These are phyloP conservation scores for Pteropus alecto DNA, from an alignment of 2,113 vertebrate genomes.

Conservation along the genomic window DNA sequence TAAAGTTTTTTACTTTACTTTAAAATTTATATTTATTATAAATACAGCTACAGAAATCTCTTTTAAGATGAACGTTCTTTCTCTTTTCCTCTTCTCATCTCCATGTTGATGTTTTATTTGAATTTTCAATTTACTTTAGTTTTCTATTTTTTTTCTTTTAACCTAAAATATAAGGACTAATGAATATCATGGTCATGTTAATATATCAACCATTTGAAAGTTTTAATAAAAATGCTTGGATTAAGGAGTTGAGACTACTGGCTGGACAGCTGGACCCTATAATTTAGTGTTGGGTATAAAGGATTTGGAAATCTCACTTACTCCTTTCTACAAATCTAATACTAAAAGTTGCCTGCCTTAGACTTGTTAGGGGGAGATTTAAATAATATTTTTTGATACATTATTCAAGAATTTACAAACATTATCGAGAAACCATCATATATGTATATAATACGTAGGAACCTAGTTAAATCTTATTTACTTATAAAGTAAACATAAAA, in stretches of 20 bases:
- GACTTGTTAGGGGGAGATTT: not conserved
- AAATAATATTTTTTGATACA: not conserved
- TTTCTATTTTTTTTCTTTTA: not conserved
- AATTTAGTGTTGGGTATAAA: not conserved
- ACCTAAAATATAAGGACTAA: not conserved
- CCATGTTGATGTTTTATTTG: not conserved
- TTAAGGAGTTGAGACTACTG: not conserved
- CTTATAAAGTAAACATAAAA: not conserved
- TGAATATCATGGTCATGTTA: not conserved
- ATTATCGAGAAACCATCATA: not conserved
- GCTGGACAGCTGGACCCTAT: not conserved
- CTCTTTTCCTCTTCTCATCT: not conserved
- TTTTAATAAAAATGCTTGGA: constrained; percentile 7
- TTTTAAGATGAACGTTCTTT: not conserved
- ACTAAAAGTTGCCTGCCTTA: not conserved
- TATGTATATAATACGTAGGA: not conserved
- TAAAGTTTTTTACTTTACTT: not conserved
- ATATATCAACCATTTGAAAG: not conserved
- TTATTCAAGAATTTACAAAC: not conserved
- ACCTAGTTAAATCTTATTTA: not conserved
- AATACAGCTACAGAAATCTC: not conserved
- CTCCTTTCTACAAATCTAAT: not conserved
- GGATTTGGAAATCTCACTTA: not conserved
- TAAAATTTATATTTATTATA: not conserved
- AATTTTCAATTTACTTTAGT: constrained; percentile 1